phyloP scores from a whole-genome alignment of 2,797 vertebrate species.

The Rhynchonycteris naso region DNA sequence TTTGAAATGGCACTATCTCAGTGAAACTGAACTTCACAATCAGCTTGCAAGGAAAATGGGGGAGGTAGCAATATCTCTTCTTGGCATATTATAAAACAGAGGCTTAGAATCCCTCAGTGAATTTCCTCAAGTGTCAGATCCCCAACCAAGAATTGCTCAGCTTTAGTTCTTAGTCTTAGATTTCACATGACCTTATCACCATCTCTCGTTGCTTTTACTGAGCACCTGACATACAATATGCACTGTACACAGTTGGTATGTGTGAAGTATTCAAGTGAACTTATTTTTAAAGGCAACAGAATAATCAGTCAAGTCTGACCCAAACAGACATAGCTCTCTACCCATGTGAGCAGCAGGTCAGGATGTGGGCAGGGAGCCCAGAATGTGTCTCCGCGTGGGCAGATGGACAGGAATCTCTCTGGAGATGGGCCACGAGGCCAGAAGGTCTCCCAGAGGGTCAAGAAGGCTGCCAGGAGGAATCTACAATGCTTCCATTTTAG shows the following conservation, averaged over 20 bases:
- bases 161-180: background rate
- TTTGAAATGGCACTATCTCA: background rate
- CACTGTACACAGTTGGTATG: background rate
- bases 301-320: slow-evolving; percentile 55
- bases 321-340: slow-evolving; percentile 13
- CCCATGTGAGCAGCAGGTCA: background rate
- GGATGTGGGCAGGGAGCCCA: slow-evolving; percentile 63
- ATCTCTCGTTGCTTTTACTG: background rate
- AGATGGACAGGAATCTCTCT: slow-evolving; percentile 60
- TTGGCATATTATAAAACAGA: background rate
- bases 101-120: background rate
- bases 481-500: slow-evolving; percentile 59
- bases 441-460: slow-evolving; percentile 56
- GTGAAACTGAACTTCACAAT: background rate
- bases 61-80: background rate
- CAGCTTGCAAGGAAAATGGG: background rate
- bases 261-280: background rate
- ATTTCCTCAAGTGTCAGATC: background rate
- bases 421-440: slow-evolving; percentile 69
- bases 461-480: slow-evolving; percentile 59
- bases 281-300: slow-evolving; percentile 30
- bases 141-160: background rate
- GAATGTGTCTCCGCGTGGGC: slow-evolving; percentile 62
- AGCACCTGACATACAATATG: background rate
- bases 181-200: background rate